Evolutionary conservation across 2,888 invertebrate genomes (phyloP).

Genomic region (Eupithecia insigniata): DNA sequence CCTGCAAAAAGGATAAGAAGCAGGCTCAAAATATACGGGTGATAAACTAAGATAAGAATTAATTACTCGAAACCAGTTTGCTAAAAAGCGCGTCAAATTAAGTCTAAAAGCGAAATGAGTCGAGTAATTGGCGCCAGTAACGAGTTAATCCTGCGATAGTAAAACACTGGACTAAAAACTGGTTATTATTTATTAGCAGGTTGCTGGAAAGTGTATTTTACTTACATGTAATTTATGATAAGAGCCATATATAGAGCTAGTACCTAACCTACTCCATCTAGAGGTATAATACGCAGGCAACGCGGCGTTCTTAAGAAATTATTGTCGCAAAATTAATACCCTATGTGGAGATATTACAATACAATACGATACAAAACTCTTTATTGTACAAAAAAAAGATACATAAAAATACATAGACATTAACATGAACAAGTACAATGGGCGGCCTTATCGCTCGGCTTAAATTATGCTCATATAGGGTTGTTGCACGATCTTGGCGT

Average conservation of each 20-base stretch:
- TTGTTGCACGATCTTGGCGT: too few species aligned
- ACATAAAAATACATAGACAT: too few species aligned
- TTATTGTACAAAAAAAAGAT: too few species aligned
- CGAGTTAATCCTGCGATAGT: conserved; percentile 17
- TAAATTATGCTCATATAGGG: too few species aligned
- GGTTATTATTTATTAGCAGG: background rate
- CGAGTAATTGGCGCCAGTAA: conserved; percentile 31
- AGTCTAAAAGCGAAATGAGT: conserved; percentile 29
- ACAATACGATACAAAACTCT: too few species aligned
- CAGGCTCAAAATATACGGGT: conserved; percentile 25
- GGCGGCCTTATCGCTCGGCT: too few species aligned
- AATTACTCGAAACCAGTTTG: conserved; percentile 36
- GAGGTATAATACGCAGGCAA: background rate
- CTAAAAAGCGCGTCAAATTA: conserved; percentile 36
- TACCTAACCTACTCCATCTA: background rate
- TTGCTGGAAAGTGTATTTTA: conserved; percentile 3
- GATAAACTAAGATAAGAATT: conserved; percentile 32
- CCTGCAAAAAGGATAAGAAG: conserved; percentile 27
- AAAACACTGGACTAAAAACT: conserved; percentile 9
- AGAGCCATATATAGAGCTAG: background rate
- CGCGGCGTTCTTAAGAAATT: background rate
- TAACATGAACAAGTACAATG: too few species aligned
- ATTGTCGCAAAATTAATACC: background rate
- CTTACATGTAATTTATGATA: too few species aligned
- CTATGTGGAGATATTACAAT: background rate